Evolutionary conservation across 1,140 invertebrate species (phyloP), one percentile per base, ranked within the genome.

Genomic region (Brachionus rubens): DNA sequence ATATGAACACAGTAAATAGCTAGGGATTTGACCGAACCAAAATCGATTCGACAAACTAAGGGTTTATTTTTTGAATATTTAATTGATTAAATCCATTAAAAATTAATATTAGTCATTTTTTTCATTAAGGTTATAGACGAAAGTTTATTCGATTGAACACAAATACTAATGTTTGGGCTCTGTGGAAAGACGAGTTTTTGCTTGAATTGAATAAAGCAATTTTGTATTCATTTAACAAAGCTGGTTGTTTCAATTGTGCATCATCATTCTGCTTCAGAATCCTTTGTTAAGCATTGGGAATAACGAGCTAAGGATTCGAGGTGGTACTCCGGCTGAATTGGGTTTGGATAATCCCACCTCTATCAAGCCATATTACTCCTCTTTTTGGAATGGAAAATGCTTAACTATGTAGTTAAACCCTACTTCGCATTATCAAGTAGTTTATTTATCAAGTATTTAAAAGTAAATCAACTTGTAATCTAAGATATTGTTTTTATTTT

Each of bases 381-480:
- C 93, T 96, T 0, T 97, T 94, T 82, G 94, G 96, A 82, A 93
- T 96, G 85, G 94, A 97, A n/a, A 86, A 95, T 96, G 93, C 89
- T 92, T 2, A 85, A 91, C 41, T 97, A 96, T 84, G 89, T 91
- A 82, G 84, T 96, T 65, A 92, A 91, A 80, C 93, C 93, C 1
- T 90, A 90, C 5, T 96, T 94, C 81, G 92, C 94, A 82, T n/a
- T 93, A 93, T 82, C 92, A 95, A 88, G 92, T 92, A 83, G 46
- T 10, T 26, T 14, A 33, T 16, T n/a, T n/a, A n/a, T n/a, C n/a
- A n/a, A n/a, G n/a, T n/a, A 28, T 12, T 41, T 16, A 41, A 1
- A 16, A 21, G 16, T 14, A 10, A 14, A 14, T 21, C 1, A n/a
- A 68, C 16, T n/a, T 19, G 6, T 16, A 72, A 1, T 21, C 12